Base-by-base conservation (phyloP, 2,888 invertebrate genomes). In the Habrosyne pyritoides region DNA sequence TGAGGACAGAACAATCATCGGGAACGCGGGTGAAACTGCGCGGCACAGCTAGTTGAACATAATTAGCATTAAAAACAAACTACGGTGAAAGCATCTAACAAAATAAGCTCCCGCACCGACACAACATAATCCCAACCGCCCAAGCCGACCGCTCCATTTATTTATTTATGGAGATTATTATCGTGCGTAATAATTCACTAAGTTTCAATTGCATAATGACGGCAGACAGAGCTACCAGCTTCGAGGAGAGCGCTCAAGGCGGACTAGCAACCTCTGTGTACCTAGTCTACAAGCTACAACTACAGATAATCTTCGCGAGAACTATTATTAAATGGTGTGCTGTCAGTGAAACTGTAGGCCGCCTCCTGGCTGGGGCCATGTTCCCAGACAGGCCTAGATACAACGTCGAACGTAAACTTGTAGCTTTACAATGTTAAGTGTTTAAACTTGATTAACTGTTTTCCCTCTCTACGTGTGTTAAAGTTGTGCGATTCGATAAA, bases 151-250 rank as follows among this genome's bases (percentile, higher is more conserved):
- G 76, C 76, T 71, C 76, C 79, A 84, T 90, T 86, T 89, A 87
- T 91, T 90, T 91, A 90, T 91, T 91, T 91, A 91, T 86, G 83
- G 70, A 87, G 89, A 91, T 89, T 88, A 89, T 90, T 87, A 91
- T 89, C 89, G 84, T 87, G 86, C 83, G 89, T 91, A 87, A 91
- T 92, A 91, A 89, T 90, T 92, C 92, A 91, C 88, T 89, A 91
- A 91, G 88, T 89, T 92, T 92, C 92, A 92, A 92, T 92, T 91
- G 92, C 91, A 88, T 92, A 91, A 92, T 91, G 89, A 89, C 77
- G 86, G 87, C 86, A 74, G 88, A 88, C 88, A 85, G 79, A 74
- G 85, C 89, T 89, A 89, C 90, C 79, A 89, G 79, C 1, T 42
- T n/a, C 42, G 42, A 42, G 2, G 42, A 42, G 74, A 69, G 67